Evolutionary conservation across 2,888 invertebrate genomes (phyloP), one percentile per base, ranked within the genome.

Genomic region (Noctua fimbriata): DNA sequence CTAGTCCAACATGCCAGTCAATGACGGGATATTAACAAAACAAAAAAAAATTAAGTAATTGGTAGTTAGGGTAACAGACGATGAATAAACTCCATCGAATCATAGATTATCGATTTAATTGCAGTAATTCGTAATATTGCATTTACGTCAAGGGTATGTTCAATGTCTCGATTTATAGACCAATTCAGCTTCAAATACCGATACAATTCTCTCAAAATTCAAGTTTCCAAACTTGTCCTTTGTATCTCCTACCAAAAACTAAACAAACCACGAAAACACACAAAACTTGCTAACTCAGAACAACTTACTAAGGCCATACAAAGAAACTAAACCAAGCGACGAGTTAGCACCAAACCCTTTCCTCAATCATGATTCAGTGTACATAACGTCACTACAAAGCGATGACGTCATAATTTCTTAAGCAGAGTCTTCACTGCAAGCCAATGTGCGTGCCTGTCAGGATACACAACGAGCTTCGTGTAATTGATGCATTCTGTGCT

Each of bases 371-470:
- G 21, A 52, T 32, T 2, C 12, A 28, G 24, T n/a, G 12, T 32
- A 32, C 12, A 16, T 16, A 12, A 69, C 52, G 24, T 60, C 58
- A 21, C 9, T 44, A n/a, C 60, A 49, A 63, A 58, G 32, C 28
- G n/a, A 65, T 78, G 75, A 87, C 72, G 74, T 66, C 66, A 77
- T 73, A 78, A 84, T 84, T 84, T 70, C 66, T 77, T 16, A 72
- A 69, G 73, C 52, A 28, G 3, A 73, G 76, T 65, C 75, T 66
- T 83, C 70, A 79, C 44, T 73, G 60, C 36, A 69, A 71, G 78
- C 47, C 65, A 69, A 16, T 66, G 60, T 87, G 85, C 87, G 85
- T 87, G 85, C n/a, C 73, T 79, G 87, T 74, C 79, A 67, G 55
- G 58, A 18, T 49, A 47, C 67, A 78, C 66, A 77, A 76, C 79